These are phyloP conservation scores for Melanaphis sacchari DNA, from an alignment of 1,140 invertebrate species.

Conservation along the genomic window DNA sequence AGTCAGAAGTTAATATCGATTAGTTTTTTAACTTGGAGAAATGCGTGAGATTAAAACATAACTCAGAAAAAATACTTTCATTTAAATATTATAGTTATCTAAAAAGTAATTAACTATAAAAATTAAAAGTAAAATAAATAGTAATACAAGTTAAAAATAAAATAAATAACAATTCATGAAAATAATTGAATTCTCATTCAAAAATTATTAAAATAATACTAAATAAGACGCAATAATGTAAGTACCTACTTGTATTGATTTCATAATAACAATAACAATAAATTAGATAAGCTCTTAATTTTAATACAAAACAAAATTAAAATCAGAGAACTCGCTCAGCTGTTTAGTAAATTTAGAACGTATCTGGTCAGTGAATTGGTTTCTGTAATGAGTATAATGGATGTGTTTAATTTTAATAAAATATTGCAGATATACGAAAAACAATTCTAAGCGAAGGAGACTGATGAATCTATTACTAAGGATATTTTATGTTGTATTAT, in stretches of 20 bases:
- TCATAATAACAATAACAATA: slow-evolving; percentile 3
- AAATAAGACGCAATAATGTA: neutral
- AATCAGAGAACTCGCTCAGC: neutral
- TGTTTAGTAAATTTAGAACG: neutral
- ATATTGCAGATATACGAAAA: neutral
- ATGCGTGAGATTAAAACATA: slow-evolving; percentile 4
- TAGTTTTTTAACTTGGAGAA: neutral
- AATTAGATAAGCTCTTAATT: neutral
- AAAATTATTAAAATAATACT: neutral
- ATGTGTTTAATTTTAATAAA: neutral
- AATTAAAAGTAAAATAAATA: neutral
- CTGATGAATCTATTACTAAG: neutral
- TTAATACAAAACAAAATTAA: neutral
- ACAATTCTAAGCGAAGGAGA: neutral
- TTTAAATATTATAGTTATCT: neutral
- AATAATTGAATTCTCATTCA: neutral
- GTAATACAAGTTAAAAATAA: neutral
- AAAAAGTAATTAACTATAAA: neutral
- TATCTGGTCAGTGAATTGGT: neutral
- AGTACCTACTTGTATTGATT: neutral
- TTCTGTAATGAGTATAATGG: neutral
- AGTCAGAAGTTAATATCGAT: neutral
- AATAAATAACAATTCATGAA: neutral
- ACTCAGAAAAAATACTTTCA: neutral
- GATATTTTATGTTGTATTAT: neutral